Base-by-base conservation (phyloP, 2,888 invertebrate genomes). In the Tenthredo notha region DNA sequence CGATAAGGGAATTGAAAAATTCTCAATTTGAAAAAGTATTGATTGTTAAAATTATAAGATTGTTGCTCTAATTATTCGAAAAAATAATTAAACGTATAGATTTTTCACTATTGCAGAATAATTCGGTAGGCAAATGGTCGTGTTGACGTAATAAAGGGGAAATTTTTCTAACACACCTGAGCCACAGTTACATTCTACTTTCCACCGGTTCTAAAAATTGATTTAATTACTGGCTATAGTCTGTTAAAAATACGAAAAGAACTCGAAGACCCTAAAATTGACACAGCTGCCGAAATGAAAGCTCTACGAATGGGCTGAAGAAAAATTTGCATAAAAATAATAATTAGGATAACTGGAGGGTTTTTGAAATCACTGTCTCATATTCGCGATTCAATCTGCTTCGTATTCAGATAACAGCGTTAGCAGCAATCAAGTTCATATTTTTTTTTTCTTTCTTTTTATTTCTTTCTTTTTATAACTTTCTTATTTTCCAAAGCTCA, bases 401-500 rank as follows among this genome's bases (percentile, higher is more conserved):
- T 67, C 33, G 67, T 67, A 67, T 67, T 67, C 33, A 18, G 29
- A 33, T 33, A 67, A 67, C 29, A 33, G 33, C 9, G 12, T 40
- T 72, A 54, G 37, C 72, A 72, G 21, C 47, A 77, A 50, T 77
- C 50, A 21, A 6, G 43, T 21, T 21, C 43, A 2, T 77, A 29
- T 50, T 33, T 50, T 77, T 50, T 50, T 33, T 50, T 50, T n/a
- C 7, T 25, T 50, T 25, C 15, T 43, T 9, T 25, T 50, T 25
- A 6, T 43, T 9, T 12, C 43, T 74, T 15, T 75, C 25, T 25
- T 43, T 43, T 74, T 21, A 10, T n/a, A 77, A 54, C 25, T 54
- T 54, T 25, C 18, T 54, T 18, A 47, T 77, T 29, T 77, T 33
- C n/a, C 29, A 54, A 77, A 15, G 18, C 54, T 77, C 54, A 77